Base-by-base conservation (phyloP, 2,888 invertebrate genomes). In the Tortrix viridana region DNA sequence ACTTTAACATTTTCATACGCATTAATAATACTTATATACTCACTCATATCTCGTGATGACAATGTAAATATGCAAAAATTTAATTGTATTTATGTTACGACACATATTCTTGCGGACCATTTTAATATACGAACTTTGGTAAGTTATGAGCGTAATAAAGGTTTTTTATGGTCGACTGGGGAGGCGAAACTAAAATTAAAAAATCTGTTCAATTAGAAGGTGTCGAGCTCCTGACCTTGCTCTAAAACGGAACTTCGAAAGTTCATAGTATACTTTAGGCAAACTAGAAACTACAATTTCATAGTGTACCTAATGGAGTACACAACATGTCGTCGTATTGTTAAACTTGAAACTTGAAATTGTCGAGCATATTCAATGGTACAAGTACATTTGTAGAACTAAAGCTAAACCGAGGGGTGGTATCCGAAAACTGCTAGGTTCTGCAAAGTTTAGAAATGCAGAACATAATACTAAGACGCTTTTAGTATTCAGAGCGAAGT, bases 71-170 rank as follows among this genome's bases (percentile, higher is more conserved):
- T n/a, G n/a, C 26, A 26, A 26, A 9, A 2, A 26, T 26, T 26
- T 2, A 26, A 26, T 26, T 9, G 26, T 26, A 26, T 26, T 26
- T 16, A 44, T 18, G 9, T 19, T 19, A 18, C 18, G 18, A 19
- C 6, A n/a, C 38, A 22, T n/a, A 41, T 41, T 38, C 38, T 38
- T 41, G 41, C 38, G 38, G 52, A 56, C 56, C 43, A 61, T 20
- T 50, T 56, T 56, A 56, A 50, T 50, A 50, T 38, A 37, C 50
- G 46, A 62, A 56, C 44, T 62, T 62, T 38, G 44, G 38, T 46
- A 53, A 38, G 50, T 62, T 57, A 62, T 46, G 38, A 23, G 37
- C 20, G 62, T 46, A 57, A 54, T 60, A 60, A 57, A 44, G 20
- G 50, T 32, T 44, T 57, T 62, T 49, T 57, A 50, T 47, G 61